Percentiles rank a stretch among this genome's conserved stretches.
Evolutionary conservation across 2,888 invertebrate species (phyloP).

Genomic region (Watsonalla binaria): DNA sequence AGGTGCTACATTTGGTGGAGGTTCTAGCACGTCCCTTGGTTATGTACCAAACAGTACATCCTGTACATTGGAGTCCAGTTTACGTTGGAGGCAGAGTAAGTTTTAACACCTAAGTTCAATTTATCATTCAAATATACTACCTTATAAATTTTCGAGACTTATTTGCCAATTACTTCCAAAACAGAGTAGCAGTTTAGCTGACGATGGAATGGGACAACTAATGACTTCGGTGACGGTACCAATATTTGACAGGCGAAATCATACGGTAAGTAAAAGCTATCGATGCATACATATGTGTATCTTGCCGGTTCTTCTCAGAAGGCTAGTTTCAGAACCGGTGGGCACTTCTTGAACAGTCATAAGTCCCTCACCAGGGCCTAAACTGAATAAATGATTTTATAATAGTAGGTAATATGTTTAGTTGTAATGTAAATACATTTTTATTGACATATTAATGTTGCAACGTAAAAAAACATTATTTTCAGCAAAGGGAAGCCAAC

Average conservation of each 20-base stretch:
- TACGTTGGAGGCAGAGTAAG: constrained; percentile 90
- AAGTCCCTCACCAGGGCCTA: too few relatives aligned
- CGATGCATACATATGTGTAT: too few relatives aligned
- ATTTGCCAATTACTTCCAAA: constrained; percentile 5
- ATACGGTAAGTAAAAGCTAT: constrained; percentile 78
- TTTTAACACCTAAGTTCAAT: neutral
- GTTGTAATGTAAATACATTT: too few relatives aligned
- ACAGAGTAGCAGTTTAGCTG: constrained; percentile 83
- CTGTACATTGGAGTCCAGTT: constrained; percentile 96
- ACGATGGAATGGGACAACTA: constrained; percentile 86
- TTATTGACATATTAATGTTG: too few relatives aligned
- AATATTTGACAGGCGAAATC: constrained; percentile 95
- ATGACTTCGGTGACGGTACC: constrained; percentile 97
- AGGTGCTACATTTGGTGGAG: constrained; percentile 95
- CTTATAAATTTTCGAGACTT: too few relatives aligned
- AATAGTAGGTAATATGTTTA: too few relatives aligned
- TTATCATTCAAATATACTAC: too few relatives aligned
- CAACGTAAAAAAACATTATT: constrained; percentile 11
- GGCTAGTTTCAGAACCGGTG: too few relatives aligned
- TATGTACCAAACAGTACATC: constrained; percentile 93
- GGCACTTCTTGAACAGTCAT: too few relatives aligned
- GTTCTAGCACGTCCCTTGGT: constrained; percentile 98
- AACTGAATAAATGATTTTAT: too few relatives aligned
- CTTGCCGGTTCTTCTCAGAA: too few relatives aligned
- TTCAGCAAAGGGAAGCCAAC: constrained; percentile 91